Conservation (phyloP, 2,888 invertebrate genomes). For the Zaprionus lineosus region DNA sequence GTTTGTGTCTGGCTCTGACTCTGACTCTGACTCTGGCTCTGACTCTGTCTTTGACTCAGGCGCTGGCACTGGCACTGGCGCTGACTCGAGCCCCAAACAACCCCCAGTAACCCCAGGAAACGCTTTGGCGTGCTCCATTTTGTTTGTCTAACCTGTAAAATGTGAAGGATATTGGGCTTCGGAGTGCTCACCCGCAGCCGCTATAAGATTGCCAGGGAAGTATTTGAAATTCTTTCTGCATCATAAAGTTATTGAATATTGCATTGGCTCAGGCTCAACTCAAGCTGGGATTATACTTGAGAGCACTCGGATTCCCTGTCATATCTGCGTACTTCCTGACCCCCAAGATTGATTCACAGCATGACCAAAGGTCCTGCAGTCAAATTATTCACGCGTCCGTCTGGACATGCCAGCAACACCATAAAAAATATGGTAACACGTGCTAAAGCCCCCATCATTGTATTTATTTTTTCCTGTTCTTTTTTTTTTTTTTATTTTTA, state of each 20-base stretch:
- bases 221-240: conserved; percentile 71
- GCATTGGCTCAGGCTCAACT: conserved; percentile 39
- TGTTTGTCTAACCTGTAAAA: conserved; percentile 50
- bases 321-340: conserved; percentile 63
- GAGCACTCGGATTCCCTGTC: conserved; percentile 13
- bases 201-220: conserved; percentile 36
- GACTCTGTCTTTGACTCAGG: no score
- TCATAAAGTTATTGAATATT: conserved; percentile 63
- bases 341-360: conserved; percentile 78
- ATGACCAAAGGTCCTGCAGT: conserved; percentile 74
- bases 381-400: conserved; percentile 75
- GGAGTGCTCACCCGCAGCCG: conserved; percentile 22
- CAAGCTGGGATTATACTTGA: neutral
- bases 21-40: conserved; percentile 52
- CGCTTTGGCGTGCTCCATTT: conserved; percentile 62
- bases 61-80: no score
- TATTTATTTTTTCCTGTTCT: no score
- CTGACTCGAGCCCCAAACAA: conserved; percentile 10
- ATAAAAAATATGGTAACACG: conserved; percentile 61
- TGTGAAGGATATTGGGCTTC: no score
- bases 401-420: conserved; percentile 60
- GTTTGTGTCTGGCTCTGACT: conserved; percentile 53
- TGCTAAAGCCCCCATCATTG: conserved; percentile 55
- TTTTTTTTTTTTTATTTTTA: conserved; percentile 14
- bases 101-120: conserved; percentile 32